Evolutionary conservation across 35 echinoderm and acorn worm genomes (phyloP).

Genomic region (Hemicentrotus pulcherrimus): DNA sequence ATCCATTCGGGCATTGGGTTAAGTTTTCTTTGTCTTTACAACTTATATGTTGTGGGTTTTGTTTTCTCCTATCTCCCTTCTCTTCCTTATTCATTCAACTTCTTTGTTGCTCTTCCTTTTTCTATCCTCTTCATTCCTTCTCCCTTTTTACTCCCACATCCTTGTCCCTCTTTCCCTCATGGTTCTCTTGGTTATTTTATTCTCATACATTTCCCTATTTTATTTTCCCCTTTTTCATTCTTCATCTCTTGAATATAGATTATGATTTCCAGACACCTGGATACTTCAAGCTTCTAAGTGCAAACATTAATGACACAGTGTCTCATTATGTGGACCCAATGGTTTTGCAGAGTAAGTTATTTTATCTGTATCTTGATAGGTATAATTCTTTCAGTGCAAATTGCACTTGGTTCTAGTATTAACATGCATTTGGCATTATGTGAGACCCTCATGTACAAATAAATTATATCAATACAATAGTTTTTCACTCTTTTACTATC

Average conservation of each 20-base stretch:
- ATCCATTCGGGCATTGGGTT: too few species aligned
- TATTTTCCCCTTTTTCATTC: neutral
- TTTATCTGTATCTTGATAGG: neutral
- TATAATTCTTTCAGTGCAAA: neutral
- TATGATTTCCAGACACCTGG: slow-evolving; percentile 27
- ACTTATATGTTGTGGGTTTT: too few species aligned
- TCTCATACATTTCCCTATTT: neutral
- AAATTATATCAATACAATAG: too few species aligned
- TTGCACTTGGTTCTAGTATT: neutral
- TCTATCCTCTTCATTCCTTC: neutral
- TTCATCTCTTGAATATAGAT: neutral
- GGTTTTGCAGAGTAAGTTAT: slow-evolving; percentile 16
- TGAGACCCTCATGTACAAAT: neutral
- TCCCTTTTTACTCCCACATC: neutral
- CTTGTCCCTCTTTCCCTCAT: neutral
- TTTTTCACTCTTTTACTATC: too few species aligned
- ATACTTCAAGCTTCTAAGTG: slow-evolving; percentile 2
- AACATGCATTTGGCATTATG: neutral
- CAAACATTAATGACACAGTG: neutral
- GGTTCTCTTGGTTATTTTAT: neutral
- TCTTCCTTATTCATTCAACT: neutral
- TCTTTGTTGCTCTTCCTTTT: neutral
- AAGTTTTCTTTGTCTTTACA: too few species aligned
- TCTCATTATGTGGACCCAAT: neutral
- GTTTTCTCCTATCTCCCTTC: too few species aligned